Percentiles rank a stretch among this genome's conserved stretches.
phyloP scores from a whole-genome alignment of 2,113 vertebrate genomes.

The Seriola quinqueradiata region DNA sequence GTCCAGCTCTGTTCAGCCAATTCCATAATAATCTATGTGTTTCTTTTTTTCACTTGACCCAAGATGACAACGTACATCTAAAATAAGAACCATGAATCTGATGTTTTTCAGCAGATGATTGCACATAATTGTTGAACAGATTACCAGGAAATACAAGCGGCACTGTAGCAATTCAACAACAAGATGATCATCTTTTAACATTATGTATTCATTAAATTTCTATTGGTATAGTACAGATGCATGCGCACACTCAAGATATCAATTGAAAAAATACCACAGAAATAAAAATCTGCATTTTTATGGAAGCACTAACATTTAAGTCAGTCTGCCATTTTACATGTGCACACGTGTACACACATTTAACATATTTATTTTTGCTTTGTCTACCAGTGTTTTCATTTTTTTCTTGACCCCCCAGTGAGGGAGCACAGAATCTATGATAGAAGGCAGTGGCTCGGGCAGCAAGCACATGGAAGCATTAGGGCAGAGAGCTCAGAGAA shows the following conservation, averaged over 20 bases:
- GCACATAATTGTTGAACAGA: constrained; percentile 12
- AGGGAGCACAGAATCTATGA: neutral
- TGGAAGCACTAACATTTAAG: neutral
- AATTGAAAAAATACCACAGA: neutral
- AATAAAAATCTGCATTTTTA: neutral
- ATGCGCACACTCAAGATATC: neutral
- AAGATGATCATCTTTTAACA: neutral
- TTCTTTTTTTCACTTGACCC: constrained; percentile 1
- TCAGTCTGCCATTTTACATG: neutral
- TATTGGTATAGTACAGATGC: neutral
- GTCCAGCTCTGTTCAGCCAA: constrained; percentile 30
- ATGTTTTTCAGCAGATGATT: constrained; percentile 11
- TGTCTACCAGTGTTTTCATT: neutral
- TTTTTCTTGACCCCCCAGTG: neutral
- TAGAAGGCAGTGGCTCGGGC: neutral
- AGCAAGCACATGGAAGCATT: constrained; percentile 19
- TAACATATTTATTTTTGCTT: neutral
- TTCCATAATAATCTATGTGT: constrained; percentile 22
- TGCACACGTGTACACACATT: neutral
- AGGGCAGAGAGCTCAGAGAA: constrained; percentile 21
- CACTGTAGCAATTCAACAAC: neutral
- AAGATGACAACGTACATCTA: constrained; percentile 11
- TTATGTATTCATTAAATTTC: neutral
- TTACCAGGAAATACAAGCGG: constrained; percentile 6
- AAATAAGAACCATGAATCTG: constrained; percentile 8